phyloP scores from a whole-genome alignment of 37 sponge, comb jelly and placozoan genomes.

The Ianthella basta region DNA sequence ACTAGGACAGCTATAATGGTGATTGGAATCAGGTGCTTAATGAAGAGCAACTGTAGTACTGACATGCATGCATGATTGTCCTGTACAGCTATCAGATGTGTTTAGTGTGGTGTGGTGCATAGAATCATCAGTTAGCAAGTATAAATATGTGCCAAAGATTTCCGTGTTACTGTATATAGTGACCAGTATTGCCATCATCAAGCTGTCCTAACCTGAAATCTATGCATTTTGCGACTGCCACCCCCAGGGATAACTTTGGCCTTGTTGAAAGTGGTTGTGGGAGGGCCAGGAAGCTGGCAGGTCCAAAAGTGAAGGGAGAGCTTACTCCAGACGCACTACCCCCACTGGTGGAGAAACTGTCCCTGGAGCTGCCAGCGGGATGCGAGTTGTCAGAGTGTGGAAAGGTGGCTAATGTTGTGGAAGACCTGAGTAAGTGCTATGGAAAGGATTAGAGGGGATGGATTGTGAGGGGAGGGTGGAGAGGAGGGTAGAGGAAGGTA shows the following conservation, averaged over 20 bases:
- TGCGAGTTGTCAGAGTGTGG: not conserved
- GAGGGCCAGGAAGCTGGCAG: not conserved
- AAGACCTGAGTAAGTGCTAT: conserved; percentile 1
- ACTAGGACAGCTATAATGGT: no score
- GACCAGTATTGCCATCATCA: no score
- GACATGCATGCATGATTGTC: no score
- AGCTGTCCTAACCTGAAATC: no score
- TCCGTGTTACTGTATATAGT: no score
- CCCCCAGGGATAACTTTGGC: not conserved
- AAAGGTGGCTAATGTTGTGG: not conserved
- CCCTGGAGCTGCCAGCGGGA: not conserved
- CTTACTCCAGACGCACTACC: not conserved
- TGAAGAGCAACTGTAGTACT: no score
- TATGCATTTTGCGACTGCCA: no score
- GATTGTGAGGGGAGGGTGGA: not conserved
- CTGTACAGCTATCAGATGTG: no score
- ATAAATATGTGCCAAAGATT: no score
- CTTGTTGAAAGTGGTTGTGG: not conserved
- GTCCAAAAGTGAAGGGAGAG: conserved; percentile 19
- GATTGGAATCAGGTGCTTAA: no score
- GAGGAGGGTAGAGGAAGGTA: not conserved
- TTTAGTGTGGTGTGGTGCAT: no score
- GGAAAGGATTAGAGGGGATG: not conserved
- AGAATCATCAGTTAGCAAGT: no score
- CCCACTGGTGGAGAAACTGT: not conserved